Conservation (phyloP, 2,113 vertebrate species). For the Macroglossus sobrinus region DNA sequence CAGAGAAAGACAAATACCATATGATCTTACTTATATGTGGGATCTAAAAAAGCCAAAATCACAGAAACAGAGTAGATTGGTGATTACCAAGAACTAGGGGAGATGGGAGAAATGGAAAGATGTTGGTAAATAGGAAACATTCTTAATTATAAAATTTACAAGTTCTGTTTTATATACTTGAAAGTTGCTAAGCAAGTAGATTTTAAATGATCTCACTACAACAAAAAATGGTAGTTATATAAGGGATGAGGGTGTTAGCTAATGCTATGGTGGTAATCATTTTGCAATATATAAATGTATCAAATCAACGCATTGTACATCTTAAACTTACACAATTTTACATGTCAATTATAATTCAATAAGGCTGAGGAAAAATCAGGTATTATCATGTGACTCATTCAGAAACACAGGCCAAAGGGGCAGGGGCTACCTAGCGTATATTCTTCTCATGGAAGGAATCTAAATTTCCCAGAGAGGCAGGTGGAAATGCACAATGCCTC, state of each 20-base stretch:
- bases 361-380: background rate
- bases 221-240: background rate
- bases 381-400: background rate
- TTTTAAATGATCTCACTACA: background rate
- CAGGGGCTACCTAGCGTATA: background rate
- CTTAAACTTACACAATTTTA: background rate
- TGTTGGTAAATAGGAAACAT: background rate
- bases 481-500: background rate
- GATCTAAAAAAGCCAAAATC: background rate
- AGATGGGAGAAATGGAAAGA: background rate
- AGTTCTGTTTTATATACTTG: background rate
- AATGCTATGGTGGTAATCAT: background rate
- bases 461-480: background rate
- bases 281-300: background rate
- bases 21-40: background rate
- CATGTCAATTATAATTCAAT: background rate
- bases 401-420: background rate
- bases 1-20: background rate
- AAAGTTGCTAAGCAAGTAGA: background rate
- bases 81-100: background rate
- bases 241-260: background rate
- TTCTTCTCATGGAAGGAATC: background rate
- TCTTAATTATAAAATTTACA: background rate
- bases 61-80: background rate
- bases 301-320: background rate